Percentiles rank a stretch among this genome's conserved stretches.
These are phyloP conservation scores for Sardinella longiceps DNA, from an alignment of 2,797 vertebrate species.

Conservation along the genomic window DNA sequence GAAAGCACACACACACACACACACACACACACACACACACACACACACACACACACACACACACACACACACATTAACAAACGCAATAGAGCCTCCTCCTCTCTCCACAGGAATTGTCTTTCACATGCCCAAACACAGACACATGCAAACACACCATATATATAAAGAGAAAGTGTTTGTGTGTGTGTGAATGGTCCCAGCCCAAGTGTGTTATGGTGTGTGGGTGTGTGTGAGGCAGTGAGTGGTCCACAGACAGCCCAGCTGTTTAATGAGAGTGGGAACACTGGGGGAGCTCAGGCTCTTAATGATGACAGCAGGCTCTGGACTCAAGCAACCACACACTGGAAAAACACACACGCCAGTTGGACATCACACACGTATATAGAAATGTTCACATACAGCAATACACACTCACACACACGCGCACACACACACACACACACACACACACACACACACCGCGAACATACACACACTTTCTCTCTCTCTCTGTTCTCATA, in stretches of 20 bases:
- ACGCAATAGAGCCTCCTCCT: background rate
- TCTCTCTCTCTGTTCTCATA: background rate
- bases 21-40: background rate
- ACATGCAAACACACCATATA: background rate
- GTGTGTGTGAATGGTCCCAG: too few relatives aligned
- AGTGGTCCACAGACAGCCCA: background rate
- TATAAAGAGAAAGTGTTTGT: background rate
- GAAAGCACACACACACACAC: background rate
- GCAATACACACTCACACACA: background rate
- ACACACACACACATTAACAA: background rate
- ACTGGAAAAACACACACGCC: background rate
- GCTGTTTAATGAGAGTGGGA: background rate
- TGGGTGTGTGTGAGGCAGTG: background rate
- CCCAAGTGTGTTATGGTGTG: too few relatives aligned
- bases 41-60: too few relatives aligned
- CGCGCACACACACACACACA: background rate
- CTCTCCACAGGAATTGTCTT: background rate
- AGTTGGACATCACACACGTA: background rate
- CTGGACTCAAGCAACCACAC: background rate
- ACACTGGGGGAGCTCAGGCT: background rate
- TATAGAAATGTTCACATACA: constrained; percentile 10
- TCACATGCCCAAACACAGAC: background rate
- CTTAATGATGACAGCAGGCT: background rate
- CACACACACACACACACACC: background rate
- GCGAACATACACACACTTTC: background rate